A percentile compares a stretch with the other conserved stretches of the same genome.
phyloP scores from a whole-genome alignment of 2,888 invertebrate species.

The Nomada goodeniana region DNA sequence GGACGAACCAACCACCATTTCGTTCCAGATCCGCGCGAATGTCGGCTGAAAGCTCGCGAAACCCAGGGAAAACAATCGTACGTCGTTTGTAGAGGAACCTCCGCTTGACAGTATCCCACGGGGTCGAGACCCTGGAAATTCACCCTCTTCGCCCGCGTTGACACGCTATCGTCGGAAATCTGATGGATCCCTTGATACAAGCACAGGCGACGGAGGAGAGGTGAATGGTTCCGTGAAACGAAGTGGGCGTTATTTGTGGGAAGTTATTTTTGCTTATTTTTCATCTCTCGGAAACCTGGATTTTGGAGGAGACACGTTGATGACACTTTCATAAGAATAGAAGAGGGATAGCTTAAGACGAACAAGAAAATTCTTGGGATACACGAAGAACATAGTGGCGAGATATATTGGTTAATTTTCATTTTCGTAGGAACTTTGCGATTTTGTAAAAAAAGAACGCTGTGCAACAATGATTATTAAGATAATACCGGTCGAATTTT shows the following conservation, averaged over 20 bases:
- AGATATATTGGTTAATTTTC: too few species aligned
- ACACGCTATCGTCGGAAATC: conserved; percentile 3
- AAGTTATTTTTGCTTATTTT: too few species aligned
- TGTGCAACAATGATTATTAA: too few species aligned
- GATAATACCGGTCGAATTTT: too few species aligned
- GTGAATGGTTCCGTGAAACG: not conserved
- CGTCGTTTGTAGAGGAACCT: conserved; percentile 8
- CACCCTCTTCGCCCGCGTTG: not conserved
- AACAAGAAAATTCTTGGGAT: too few species aligned
- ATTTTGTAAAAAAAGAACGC: too few species aligned
- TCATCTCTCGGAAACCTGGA: not conserved
- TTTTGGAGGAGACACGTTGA: not conserved
- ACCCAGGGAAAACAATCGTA: conserved; percentile 2
- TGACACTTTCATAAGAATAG: too few species aligned
- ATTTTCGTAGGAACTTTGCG: too few species aligned
- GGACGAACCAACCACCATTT: conserved; percentile 11
- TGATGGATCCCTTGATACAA: not conserved
- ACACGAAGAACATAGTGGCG: too few species aligned
- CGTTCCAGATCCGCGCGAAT: not conserved
- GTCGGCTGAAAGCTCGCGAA: not conserved
- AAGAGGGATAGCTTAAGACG: too few species aligned
- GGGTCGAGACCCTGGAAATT: not conserved
- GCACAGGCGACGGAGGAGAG: not conserved
- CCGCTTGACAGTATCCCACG: not conserved
- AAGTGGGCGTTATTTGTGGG: too few species aligned